Percentiles rank a stretch among this genome's conserved stretches.
These are phyloP conservation scores for Drosophila mayaguana DNA, from an alignment of 2,888 invertebrate genomes.

Conservation along the genomic window DNA sequence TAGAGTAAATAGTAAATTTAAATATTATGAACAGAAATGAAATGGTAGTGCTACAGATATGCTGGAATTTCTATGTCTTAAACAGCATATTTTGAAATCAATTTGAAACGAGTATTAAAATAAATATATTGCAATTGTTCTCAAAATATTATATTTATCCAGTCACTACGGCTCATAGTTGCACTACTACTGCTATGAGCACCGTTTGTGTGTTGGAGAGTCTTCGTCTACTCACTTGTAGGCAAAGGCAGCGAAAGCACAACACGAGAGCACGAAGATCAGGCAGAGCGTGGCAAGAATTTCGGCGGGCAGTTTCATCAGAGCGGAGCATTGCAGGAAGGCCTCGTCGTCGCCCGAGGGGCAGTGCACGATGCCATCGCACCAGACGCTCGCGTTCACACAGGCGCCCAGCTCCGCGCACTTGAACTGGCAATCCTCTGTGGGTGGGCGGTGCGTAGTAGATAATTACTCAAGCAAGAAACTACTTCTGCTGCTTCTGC, in stretches of 20 bases:
- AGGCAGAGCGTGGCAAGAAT: slow-evolving; percentile 88
- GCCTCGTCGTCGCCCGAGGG: slow-evolving; percentile 93
- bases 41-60: too few relatives aligned
- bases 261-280: slow-evolving; percentile 84
- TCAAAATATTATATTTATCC: too few relatives aligned
- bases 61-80: too few relatives aligned
- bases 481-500: not conserved
- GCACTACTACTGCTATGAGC: too few relatives aligned
- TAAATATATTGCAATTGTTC: too few relatives aligned
- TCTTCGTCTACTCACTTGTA: slow-evolving; percentile 85
- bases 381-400: slow-evolving; percentile 92
- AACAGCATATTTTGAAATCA: too few relatives aligned
- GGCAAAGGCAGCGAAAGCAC: slow-evolving; percentile 85
- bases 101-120: too few relatives aligned
- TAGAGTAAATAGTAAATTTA: too few relatives aligned
- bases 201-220: too few relatives aligned
- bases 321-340: slow-evolving; percentile 91
- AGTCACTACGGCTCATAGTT: too few relatives aligned
- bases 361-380: slow-evolving; percentile 91
- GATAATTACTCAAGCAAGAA: not conserved
- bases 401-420: slow-evolving; percentile 93
- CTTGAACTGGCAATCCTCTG: slow-evolving; percentile 90
- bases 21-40: too few relatives aligned
- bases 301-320: slow-evolving; percentile 91
- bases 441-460: not conserved